Base-by-base conservation (phyloP, 2,888 invertebrate species). In the Dicranocentrus wangi region DNA sequence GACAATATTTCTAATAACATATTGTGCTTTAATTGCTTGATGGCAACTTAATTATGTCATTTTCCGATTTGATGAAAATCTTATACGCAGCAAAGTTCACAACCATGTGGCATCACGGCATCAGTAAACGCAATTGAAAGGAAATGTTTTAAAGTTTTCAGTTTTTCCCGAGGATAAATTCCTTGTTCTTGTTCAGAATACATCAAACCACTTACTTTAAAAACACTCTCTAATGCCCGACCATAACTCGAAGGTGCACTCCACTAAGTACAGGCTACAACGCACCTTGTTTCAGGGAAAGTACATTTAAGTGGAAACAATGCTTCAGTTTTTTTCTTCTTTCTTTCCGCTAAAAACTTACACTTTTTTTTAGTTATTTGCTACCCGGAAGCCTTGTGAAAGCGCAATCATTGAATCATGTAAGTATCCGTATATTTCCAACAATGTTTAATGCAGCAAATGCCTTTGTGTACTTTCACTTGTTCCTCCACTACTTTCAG, bases 381-480 rank as follows among this genome's bases (percentile, higher is more conserved):
- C 32, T 32, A 32, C 32, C 32, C 32, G 32, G 32, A 32, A 32
- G 32, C 32, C 10, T 32, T 10, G 10, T 32, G 32, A 3, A 32
- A 32, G 32, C 32, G 32, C n/a, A n/a, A n/a, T n/a, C n/a, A n/a
- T n/a, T n/a, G n/a, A n/a, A n/a, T n/a, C n/a, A n/a, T n/a, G n/a
- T n/a, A n/a, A n/a, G n/a, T n/a, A n/a, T n/a, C n/a, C n/a, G n/a
- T n/a, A n/a, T 32, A 32, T 32, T 10, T 32, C 32, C 32, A 3
- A 32, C 32, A 32, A 55, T 55, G 23, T 60, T 70, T 58, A 70
- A 69, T 71, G 43, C 60, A 60, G 42, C 13, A n/a, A 61, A 61
- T 63, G 51, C 25, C 55, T 28, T 25, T 39, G 42, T 39, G 70
- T 43, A 43, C 71, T 61, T 61, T 61, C 28, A 13, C 32, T n/a